Conservation (phyloP, 2,797 vertebrate genomes). For the Dendrocincla fuliginosa region DNA sequence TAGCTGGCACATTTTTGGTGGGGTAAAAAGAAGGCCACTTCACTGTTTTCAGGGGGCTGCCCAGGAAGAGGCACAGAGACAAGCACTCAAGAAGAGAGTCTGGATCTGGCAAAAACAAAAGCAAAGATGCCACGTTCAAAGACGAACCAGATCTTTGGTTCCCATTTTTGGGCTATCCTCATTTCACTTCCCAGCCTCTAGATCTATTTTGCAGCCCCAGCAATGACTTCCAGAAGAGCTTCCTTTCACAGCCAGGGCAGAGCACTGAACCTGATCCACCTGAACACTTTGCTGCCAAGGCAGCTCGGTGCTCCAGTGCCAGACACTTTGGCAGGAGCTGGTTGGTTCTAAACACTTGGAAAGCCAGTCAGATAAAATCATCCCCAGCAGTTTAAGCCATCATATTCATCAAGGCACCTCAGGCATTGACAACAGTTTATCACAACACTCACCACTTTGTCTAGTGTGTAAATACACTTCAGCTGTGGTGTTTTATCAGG, state of each 20-base stretch:
- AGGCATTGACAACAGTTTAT: not conserved
- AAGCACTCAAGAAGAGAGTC: not conserved
- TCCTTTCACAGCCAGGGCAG: not conserved
- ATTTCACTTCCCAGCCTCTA: not conserved
- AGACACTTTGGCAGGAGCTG: not conserved
- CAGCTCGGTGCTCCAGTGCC: accelerated
- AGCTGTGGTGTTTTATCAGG: not conserved
- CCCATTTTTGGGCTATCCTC: accelerated
- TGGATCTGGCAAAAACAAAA: not conserved
- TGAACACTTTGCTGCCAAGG: not conserved
- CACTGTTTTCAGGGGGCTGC: not conserved
- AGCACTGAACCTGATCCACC: not conserved
- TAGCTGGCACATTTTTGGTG: not conserved
- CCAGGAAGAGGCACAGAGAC: not conserved
- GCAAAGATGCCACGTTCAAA: not conserved
- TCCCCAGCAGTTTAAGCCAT: not conserved
- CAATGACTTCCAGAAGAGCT: not conserved
- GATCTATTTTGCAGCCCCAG: not conserved
- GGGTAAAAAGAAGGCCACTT: not conserved
- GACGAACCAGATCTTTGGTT: not conserved
- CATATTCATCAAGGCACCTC: not conserved
- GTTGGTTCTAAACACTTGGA: not conserved
- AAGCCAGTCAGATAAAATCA: not conserved
- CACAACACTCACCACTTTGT: not conserved
- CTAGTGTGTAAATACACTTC: not conserved